Percentiles rank a stretch among this genome's conserved stretches.
phyloP scores from a whole-genome alignment of 1,140 invertebrate species.

The Rhagoletis zephyria region DNA sequence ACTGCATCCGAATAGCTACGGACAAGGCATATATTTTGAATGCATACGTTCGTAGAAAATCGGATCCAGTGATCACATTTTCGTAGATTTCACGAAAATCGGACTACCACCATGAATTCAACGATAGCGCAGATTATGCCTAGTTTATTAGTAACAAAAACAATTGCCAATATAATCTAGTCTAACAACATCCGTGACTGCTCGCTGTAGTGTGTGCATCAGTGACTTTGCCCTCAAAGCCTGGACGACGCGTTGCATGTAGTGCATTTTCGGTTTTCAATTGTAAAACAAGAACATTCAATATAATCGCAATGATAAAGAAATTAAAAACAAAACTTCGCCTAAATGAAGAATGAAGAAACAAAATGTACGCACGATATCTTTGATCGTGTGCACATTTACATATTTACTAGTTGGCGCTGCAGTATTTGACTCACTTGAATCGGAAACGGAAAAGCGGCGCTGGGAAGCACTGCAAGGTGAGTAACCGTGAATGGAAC shows the following conservation, averaged over 20 bases:
- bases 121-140: too few relatives aligned
- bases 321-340: slow-evolving; percentile 65
- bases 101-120: too few relatives aligned
- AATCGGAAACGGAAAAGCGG: slow-evolving; percentile 93
- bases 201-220: too few relatives aligned
- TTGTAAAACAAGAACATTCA: background rate
- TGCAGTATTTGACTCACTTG: slow-evolving; percentile 98
- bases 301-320: slow-evolving; percentile 40
- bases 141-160: too few relatives aligned
- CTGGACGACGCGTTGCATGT: background rate
- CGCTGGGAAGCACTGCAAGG: slow-evolving; percentile 88
- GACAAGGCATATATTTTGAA: too few relatives aligned
- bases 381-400: slow-evolving; percentile 98
- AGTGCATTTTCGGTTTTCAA: slow-evolving; percentile 5
- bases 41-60: too few relatives aligned
- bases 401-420: slow-evolving; percentile 98
- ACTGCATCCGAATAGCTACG: too few relatives aligned
- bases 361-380: slow-evolving; percentile 98
- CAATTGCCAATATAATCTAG: too few relatives aligned
- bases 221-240: background rate
- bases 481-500: slow-evolving; percentile 69
- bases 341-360: slow-evolving; percentile 85
- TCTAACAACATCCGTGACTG: too few relatives aligned
- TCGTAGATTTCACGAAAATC: too few relatives aligned
- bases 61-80: too few relatives aligned